Percentiles rank a stretch among this genome's conserved stretches.
Conservation (phyloP, 2,113 vertebrate genomes). For the Dipodomys spectabilis region DNA sequence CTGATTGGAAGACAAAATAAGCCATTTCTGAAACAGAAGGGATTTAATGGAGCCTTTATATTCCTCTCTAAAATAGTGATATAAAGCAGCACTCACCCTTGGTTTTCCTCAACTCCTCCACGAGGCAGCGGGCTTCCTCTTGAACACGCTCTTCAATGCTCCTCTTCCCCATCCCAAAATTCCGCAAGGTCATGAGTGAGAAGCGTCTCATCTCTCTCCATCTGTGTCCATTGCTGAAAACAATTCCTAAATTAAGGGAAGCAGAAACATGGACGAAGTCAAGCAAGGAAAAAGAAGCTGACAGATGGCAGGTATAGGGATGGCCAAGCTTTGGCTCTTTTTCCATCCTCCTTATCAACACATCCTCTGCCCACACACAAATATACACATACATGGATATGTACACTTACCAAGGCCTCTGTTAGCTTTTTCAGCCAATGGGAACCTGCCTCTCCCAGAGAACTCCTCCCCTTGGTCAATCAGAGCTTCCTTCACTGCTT, state of each 20-base stretch:
- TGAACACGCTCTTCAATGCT: not conserved
- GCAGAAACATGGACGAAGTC: not conserved
- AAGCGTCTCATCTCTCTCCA: conserved; percentile 61
- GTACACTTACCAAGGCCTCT: conserved; percentile 78
- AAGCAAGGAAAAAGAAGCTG: not conserved
- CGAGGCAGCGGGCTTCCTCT: not conserved
- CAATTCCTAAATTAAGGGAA: conserved; percentile 68
- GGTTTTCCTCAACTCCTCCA: not conserved
- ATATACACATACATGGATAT: not conserved
- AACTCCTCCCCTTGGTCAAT: conserved; percentile 87
- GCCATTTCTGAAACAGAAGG: no score
- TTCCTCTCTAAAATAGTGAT: no score
- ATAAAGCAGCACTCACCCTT: not conserved
- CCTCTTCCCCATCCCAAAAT: conserved; percentile 63
- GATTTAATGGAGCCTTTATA: no score
- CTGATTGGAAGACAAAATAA: no score
- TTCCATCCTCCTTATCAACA: not conserved
- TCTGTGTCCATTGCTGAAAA: conserved; percentile 74
- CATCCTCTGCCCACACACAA: not conserved
- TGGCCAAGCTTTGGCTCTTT: not conserved
- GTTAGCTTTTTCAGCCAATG: conserved; percentile 65
- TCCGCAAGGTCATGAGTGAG: conserved; percentile 71
- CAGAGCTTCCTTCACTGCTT: conserved; percentile 88
- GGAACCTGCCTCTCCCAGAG: conserved; percentile 77
- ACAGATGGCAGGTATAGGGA: accelerated